Percentiles rank a stretch among this genome's conserved stretches.
Conservation (phyloP, 2,888 invertebrate species). For the Tetropium fuscum region DNA sequence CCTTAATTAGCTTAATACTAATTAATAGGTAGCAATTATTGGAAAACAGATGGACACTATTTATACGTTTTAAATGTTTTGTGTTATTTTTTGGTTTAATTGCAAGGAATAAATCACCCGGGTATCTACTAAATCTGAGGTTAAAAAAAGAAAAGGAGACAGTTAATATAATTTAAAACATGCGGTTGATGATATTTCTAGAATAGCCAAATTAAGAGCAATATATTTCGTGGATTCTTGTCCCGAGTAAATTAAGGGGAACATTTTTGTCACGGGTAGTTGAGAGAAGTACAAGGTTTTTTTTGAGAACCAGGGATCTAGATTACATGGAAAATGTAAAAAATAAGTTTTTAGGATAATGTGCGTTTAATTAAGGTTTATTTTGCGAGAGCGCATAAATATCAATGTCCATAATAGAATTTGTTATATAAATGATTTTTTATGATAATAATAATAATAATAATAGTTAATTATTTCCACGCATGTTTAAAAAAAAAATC, state of each 20-base stretch:
- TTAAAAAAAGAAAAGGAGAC: slow-evolving; percentile 41
- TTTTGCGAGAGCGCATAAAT: too few relatives aligned
- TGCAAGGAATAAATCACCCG: slow-evolving; percentile 33
- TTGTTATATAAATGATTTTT: too few relatives aligned
- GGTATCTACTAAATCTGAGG: slow-evolving; percentile 38
- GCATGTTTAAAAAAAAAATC: too few relatives aligned
- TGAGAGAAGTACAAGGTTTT: slow-evolving; percentile 27
- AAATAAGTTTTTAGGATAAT: too few relatives aligned
- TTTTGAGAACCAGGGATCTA: slow-evolving; percentile 13
- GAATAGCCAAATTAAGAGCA: slow-evolving; percentile 46
- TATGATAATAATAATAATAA: too few relatives aligned
- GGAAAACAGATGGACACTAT: too few relatives aligned
- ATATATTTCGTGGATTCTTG: slow-evolving; percentile 44
- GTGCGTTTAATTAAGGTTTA: too few relatives aligned
- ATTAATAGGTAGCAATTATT: too few relatives aligned
- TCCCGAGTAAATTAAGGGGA: slow-evolving; percentile 40
- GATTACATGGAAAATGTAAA: neutral
- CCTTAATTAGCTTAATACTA: too few relatives aligned
- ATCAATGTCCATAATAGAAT: too few relatives aligned
- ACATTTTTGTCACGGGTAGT: slow-evolving; percentile 42
- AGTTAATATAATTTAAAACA: slow-evolving; percentile 42
- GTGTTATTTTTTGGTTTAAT: slow-evolving; percentile 37
- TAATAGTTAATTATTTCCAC: too few relatives aligned
- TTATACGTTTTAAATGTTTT: too few relatives aligned
- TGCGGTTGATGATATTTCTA: slow-evolving; percentile 41